phyloP scores from a whole-genome alignment of 1,140 invertebrate species.

The Ectropis grisescens region DNA sequence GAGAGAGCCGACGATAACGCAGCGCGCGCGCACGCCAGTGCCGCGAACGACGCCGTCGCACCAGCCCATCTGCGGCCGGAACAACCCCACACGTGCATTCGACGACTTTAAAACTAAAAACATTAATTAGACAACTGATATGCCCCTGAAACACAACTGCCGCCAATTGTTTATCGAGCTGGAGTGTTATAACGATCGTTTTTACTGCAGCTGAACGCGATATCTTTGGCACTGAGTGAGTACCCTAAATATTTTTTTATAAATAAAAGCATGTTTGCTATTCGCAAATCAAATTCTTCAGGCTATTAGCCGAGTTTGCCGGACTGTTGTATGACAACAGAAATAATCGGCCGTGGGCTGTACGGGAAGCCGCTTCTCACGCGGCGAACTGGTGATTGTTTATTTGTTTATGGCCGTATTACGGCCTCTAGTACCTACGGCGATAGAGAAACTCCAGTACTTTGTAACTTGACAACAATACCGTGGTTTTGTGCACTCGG shows the following conservation, averaged over 20 bases:
- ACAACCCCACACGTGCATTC: conserved; percentile 9
- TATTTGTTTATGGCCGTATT: too few species aligned
- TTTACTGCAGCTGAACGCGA: conserved; percentile 39
- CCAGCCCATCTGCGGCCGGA: conserved; percentile 12
- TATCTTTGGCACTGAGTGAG: too few species aligned
- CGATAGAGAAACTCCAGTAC: too few species aligned
- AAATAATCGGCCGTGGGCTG: neutral
- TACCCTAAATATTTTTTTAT: too few species aligned
- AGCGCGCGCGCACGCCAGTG: conserved; percentile 35
- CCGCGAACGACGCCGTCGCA: conserved; percentile 36
- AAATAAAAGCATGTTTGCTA: too few species aligned
- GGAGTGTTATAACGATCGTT: conserved; percentile 37
- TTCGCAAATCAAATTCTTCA: neutral
- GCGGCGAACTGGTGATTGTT: too few species aligned
- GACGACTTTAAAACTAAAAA: conserved; percentile 36
- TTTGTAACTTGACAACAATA: too few species aligned
- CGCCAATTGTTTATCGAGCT: conserved; percentile 49
- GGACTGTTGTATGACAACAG: neutral
- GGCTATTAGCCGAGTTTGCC: neutral
- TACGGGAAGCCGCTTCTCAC: too few species aligned
- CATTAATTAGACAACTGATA: conserved; percentile 46
- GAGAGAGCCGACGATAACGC: conserved; percentile 48
- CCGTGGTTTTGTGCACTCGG: too few species aligned
- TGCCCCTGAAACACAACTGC: conserved; percentile 26
- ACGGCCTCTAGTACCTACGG: too few species aligned